Evolutionary conservation across 2,888 invertebrate species (phyloP).

Genomic region (Lasioglossum figueresi): DNA sequence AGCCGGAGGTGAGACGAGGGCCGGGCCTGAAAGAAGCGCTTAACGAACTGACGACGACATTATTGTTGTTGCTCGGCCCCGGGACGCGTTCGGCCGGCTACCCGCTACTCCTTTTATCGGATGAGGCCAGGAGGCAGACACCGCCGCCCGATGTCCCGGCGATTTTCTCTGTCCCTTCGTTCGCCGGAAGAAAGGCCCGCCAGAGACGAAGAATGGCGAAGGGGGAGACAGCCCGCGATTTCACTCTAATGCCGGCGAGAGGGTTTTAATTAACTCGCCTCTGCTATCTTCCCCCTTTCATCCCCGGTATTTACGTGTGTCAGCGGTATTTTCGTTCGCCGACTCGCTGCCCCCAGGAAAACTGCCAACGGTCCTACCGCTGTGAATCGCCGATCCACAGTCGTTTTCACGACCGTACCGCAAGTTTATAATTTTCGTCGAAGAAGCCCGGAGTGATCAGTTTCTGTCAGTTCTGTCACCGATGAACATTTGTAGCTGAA

Average conservation of each 20-base stretch:
- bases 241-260: constrained; percentile 73
- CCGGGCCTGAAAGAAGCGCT: constrained; percentile 75
- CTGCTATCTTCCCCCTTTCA: constrained; percentile 72
- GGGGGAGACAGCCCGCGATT: constrained; percentile 66
- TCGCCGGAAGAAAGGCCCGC: constrained; percentile 44
- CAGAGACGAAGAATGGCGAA: constrained; percentile 38
- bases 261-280: constrained; percentile 77
- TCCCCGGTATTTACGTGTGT: constrained; percentile 77
- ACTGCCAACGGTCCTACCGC: background rate
- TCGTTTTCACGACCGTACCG: background rate
- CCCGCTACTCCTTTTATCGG: constrained; percentile 78
- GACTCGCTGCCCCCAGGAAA: constrained; percentile 21
- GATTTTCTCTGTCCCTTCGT: constrained; percentile 58
- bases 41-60: constrained; percentile 80
- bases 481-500: background rate
- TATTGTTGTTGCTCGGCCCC: constrained; percentile 76
- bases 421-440: background rate
- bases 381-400: background rate
- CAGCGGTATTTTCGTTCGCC: constrained; percentile 69
- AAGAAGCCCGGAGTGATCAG: background rate
- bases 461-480: background rate
- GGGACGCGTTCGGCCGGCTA: constrained; percentile 72
- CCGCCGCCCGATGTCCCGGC: constrained; percentile 42
- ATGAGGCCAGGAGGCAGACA: constrained; percentile 72
- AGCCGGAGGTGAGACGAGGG: constrained; percentile 48